Base-by-base conservation (phyloP, 2,113 vertebrate genomes). In the Odobenus rosmarus region DNA sequence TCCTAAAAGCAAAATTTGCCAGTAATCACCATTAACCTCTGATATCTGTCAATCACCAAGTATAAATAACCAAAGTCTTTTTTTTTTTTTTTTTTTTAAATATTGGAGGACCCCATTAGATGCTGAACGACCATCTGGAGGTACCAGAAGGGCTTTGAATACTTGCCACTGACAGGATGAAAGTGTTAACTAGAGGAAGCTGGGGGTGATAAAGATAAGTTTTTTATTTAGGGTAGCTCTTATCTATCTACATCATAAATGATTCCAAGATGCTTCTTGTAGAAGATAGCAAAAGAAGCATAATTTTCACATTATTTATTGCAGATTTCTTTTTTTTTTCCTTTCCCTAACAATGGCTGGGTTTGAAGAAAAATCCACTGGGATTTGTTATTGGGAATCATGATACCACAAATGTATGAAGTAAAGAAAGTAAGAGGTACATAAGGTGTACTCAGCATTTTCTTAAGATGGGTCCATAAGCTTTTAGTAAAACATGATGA, bases 401-500 rank as follows among this genome's bases (percentile, higher is more conserved):
- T 39, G 86, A 0, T 74, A 53, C 36, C 62, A 36, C 19, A 57
- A 49, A 57, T 92, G 14, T 72, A 55, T 86, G 23, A 79, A 76
- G 26, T 62, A 33, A 62, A n/a, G 33, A 51, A 88, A 28, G 19
- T 79, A 36, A 77, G 42, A 62, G n/a, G 26, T 67, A 39, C 69
- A 5, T 71, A 87, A 53, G n/a, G 36, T 69, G 4, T 39, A 46
- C 33, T 72, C 49, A 49, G 49, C 8, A 55, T 93, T 95, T 95
- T 76, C 42, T 42, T 79, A 1, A 62, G 59, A 88, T 88, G 59
- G 67, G 3, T 76, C 55, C 67, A 36, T 85, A 82, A 84, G 16
- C 23, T 87, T 96, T 85, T 85, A 76, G 81, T 79, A 57, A 93
- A 92, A 71, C 21, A 69, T 76, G 39, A 21, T 64, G 51, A 92